Evolutionary conservation across 2,888 invertebrate species (phyloP).

Genomic region (Podotricha telesiphe): DNA sequence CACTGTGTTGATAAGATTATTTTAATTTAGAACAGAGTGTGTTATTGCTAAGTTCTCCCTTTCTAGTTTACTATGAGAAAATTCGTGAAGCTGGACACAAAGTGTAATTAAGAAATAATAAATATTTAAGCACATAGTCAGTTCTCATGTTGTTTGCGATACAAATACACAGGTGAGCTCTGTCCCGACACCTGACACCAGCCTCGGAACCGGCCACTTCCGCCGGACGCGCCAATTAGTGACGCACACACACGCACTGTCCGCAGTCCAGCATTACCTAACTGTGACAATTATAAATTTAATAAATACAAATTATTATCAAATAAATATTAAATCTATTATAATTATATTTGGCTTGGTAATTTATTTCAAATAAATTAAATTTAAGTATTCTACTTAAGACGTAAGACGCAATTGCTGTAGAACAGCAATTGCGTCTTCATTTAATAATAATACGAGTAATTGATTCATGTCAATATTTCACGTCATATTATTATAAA

Average conservation of each 20-base stretch:
- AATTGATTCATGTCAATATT: too few relatives aligned
- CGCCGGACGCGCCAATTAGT: slow-evolving; percentile 81
- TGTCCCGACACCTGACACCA: slow-evolving; percentile 74
- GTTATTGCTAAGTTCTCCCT: too few relatives aligned
- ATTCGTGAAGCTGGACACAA: too few relatives aligned
- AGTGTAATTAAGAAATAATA: neutral
- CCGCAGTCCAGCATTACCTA: slow-evolving; percentile 19
- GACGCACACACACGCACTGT: slow-evolving; percentile 65
- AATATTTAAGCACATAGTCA: slow-evolving; percentile 27
- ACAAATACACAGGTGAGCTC: slow-evolving; percentile 64
- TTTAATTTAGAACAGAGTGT: too few relatives aligned
- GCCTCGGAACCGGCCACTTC: slow-evolving; percentile 80
- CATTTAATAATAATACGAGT: too few relatives aligned
- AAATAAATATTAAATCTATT: slow-evolving; percentile 15
- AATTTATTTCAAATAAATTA: too few relatives aligned
- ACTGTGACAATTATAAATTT: slow-evolving; percentile 45
- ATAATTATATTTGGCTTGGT: neutral
- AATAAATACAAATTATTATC: slow-evolving; percentile 31
- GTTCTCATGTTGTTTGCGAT: slow-evolving; percentile 33
- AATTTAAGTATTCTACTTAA: too few relatives aligned
- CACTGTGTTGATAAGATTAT: too few relatives aligned
- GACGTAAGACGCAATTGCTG: too few relatives aligned
- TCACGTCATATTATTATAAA: too few relatives aligned
- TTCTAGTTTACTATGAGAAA: too few relatives aligned
- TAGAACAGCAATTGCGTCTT: too few relatives aligned